Evolutionary conservation across 2,113 vertebrate genomes (phyloP).

Genomic region (Bettongia penicillata): DNA sequence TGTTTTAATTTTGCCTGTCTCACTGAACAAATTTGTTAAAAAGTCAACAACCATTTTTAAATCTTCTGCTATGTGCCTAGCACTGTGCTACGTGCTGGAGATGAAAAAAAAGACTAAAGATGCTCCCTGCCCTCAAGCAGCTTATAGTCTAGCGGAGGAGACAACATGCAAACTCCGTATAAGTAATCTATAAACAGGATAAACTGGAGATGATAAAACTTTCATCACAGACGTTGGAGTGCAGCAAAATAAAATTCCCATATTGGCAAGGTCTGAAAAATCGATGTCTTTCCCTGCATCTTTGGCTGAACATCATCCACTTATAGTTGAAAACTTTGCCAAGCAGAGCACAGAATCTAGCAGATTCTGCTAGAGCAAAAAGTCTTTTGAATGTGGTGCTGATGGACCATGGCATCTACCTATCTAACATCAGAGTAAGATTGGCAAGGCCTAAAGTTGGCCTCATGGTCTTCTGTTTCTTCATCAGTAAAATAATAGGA

Average conservation of each 20-base stretch:
- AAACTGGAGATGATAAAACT: neutral
- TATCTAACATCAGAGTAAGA: neutral
- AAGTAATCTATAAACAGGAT: neutral
- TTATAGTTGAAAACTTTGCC: neutral
- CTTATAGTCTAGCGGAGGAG: neutral
- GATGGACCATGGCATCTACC: neutral
- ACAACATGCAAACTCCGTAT: neutral
- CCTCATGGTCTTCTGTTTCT: neutral
- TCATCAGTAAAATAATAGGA: too few relatives aligned
- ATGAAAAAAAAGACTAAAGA: neutral
- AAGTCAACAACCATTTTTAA: neutral
- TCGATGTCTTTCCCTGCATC: neutral
- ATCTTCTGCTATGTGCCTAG: neutral
- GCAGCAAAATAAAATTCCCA: neutral
- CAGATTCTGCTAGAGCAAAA: neutral
- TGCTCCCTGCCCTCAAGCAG: neutral
- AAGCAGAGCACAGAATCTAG: neutral
- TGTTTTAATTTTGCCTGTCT: neutral
- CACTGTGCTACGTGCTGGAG: neutral
- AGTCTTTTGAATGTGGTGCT: neutral
- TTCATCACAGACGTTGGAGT: neutral
- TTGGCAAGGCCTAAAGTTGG: neutral
- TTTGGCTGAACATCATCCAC: neutral
- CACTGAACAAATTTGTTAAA: neutral
- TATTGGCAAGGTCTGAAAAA: neutral